Base-by-base conservation (phyloP, 1,140 invertebrate species). In the Diprion similis region DNA sequence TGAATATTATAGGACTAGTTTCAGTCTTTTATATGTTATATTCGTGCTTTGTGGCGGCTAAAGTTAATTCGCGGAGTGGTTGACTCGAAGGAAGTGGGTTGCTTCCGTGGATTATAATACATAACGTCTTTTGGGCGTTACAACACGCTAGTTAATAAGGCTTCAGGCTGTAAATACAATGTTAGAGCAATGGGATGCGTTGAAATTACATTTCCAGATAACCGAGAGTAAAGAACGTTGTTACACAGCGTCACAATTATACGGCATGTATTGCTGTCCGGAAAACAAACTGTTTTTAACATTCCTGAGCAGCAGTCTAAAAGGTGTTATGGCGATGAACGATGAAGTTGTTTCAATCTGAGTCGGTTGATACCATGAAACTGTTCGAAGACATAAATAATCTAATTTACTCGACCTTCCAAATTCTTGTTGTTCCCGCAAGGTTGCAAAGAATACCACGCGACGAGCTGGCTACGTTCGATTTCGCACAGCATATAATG, bases 151-250 rank as follows among this genome's bases (percentile, higher is more conserved):
- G 76, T 72, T 79, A 1, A 69, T 72, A 13, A 68, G 77, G 11
- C 68, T 64, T 37, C 24, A 69, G n/a, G 70, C 72, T 70, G 71
- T 79, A 17, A 48, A 74, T 9, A 70, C 48, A 37, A 73, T 77
- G 37, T 48, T 79, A 51, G 72, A 76, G 19, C 75, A 79, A 17
- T 78, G 76, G 75, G 51, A 76, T 37, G 73, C 59, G 70, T 73
- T 79, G 59, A 68, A 73, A 48, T 66, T 76, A 3, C 70, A 74
- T 70, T 78, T 78, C 19, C n/a, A n/a, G 51, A 15, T 72, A 45
- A 69, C 68, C 46, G 9, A 18, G 11, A 76, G 59, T n/a, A 73
- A 73, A 10, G 68, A 78, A 48, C 72, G 66, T 19, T 73, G 71
- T 70, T 74, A 59, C 48, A 78, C 68, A 18, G 75, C 75, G 37